phyloP scores from a whole-genome alignment of 2,888 invertebrate genomes.

The Drosophila bunnanda region DNA sequence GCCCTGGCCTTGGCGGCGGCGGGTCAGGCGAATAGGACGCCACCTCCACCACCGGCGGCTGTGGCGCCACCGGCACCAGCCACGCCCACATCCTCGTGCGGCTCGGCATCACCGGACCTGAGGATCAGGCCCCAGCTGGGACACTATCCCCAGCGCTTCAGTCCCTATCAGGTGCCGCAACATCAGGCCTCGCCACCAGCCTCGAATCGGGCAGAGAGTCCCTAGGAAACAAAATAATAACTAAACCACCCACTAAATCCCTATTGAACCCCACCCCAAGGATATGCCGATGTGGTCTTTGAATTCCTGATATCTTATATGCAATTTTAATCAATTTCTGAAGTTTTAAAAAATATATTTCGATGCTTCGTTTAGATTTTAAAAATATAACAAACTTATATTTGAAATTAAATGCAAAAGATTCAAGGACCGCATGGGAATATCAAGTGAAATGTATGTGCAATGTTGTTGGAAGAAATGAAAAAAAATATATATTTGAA shows the following conservation, averaged over 20 bases:
- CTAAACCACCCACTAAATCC: constrained; percentile 25
- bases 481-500: background rate
- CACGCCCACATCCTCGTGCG: constrained; percentile 84
- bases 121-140: constrained; percentile 82
- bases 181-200: constrained; percentile 74
- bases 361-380: background rate
- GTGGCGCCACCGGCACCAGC: constrained; percentile 71
- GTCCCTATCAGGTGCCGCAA: constrained; percentile 83
- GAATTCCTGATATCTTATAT: background rate
- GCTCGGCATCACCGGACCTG: constrained; percentile 84
- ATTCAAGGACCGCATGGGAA: background rate
- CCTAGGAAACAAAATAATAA: constrained; percentile 43
- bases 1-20: constrained; percentile 81
- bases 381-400: too few species aligned
- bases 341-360: background rate
- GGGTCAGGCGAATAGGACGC: constrained; percentile 70
- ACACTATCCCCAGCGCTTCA: constrained; percentile 82
- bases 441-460: constrained; percentile 67
- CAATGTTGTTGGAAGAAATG: constrained; percentile 57
- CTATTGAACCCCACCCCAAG: background rate
- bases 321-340: background rate
- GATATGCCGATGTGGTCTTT: background rate
- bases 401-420: background rate
- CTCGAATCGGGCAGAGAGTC: constrained; percentile 66
- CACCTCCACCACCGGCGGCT: constrained; percentile 71